A percentile compares a stretch with the other conserved stretches of the same genome.
Evolutionary conservation across 2,113 vertebrate species (phyloP).

Genomic region (Phainopepla nitens): DNA sequence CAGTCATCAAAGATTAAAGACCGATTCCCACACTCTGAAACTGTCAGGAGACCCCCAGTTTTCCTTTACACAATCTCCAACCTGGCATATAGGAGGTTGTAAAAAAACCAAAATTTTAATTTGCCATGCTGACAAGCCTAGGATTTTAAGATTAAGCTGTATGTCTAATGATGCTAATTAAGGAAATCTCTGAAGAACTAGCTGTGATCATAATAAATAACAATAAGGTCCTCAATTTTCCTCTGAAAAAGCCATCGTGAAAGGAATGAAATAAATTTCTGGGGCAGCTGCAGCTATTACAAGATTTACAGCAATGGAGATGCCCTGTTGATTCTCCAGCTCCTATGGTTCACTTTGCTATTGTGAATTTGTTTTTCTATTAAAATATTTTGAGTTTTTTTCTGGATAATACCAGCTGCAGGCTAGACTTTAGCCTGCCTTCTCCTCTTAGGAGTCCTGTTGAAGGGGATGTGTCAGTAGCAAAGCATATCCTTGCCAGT

Average conservation of each 20-base stretch:
- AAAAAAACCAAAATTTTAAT: constrained; percentile 3
- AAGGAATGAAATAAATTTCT: neutral
- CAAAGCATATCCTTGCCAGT: neutral
- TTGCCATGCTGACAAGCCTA: constrained; percentile 40
- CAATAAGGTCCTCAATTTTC: constrained; percentile 31
- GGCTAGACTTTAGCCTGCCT: neutral
- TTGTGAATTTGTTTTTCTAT: neutral
- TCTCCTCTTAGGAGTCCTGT: neutral
- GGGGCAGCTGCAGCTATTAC: neutral
- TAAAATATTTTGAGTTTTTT: neutral
- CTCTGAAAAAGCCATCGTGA: neutral
- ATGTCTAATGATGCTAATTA: constrained; percentile 59
- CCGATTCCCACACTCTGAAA: constrained; percentile 37
- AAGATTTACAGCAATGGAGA: neutral
- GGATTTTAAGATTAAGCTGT: constrained; percentile 65
- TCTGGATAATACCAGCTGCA: neutral
- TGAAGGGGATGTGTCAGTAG: neutral
- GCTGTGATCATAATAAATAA: constrained; percentile 48
- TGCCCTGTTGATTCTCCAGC: neutral
- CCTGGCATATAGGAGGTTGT: neutral
- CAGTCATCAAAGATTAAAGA: constrained; percentile 37
- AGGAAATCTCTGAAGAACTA: constrained; percentile 50
- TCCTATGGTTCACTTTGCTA: neutral
- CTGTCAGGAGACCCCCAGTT: constrained; percentile 3
- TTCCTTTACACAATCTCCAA: neutral